Evolutionary conservation across 2,113 vertebrate genomes (phyloP).

Genomic region (Pseudonaja textilis): DNA sequence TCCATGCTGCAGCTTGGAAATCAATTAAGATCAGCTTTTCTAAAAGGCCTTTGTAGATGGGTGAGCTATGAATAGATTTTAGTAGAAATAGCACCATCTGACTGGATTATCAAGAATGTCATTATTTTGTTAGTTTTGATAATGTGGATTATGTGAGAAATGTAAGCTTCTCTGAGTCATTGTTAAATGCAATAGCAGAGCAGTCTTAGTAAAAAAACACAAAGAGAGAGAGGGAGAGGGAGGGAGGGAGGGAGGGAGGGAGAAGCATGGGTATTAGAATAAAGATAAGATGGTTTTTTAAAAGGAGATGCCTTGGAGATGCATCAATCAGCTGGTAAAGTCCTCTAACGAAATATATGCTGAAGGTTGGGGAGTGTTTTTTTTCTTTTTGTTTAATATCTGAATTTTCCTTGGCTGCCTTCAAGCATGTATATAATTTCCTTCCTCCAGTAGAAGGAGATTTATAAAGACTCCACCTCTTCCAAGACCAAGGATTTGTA

Average conservation of each 20-base stretch:
- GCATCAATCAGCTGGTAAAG: background rate
- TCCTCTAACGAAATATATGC: background rate
- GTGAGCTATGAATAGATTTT: background rate
- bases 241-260: background rate
- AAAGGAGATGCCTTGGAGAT: background rate
- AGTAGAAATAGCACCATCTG: background rate
- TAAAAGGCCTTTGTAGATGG: background rate
- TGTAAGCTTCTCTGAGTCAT: background rate
- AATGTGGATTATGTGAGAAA: background rate
- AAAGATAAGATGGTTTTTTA: background rate
- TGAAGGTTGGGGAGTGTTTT: background rate
- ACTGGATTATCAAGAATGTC: background rate
- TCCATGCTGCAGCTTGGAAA: background rate
- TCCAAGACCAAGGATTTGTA: background rate
- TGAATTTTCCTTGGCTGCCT: background rate
- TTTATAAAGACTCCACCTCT: background rate
- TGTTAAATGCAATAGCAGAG: background rate
- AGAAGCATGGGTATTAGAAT: background rate
- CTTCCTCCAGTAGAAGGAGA: background rate
- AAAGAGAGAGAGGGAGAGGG: too few species aligned
- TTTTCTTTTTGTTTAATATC: background rate
- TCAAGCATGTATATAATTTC: background rate
- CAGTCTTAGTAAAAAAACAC: background rate
- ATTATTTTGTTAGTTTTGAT: background rate
- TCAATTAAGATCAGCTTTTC: background rate